Percentiles rank a stretch among this genome's conserved stretches.
Evolutionary conservation across 2,888 invertebrate species (phyloP).

Genomic region (Rhaphigaster nebulosa): DNA sequence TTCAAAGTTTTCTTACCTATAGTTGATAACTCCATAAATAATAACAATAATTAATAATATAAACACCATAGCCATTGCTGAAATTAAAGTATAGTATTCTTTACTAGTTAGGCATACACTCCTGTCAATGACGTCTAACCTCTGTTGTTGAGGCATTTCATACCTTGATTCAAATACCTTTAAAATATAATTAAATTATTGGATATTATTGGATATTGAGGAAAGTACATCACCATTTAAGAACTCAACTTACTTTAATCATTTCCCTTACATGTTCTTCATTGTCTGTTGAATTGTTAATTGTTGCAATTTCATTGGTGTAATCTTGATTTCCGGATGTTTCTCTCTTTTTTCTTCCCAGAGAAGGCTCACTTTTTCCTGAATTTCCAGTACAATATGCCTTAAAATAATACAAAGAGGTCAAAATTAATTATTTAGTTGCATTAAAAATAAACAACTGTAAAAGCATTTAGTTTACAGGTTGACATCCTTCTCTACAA

Average conservation of each 20-base stretch:
- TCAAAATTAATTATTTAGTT: too few species aligned
- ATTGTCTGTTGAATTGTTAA: slow-evolving; percentile 68
- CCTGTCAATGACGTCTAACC: slow-evolving; percentile 74
- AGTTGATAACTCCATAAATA: slow-evolving; percentile 81
- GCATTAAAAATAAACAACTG: background rate
- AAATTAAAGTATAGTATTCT: slow-evolving; percentile 88
- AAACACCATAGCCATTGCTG: slow-evolving; percentile 82
- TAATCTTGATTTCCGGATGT: slow-evolving; percentile 66
- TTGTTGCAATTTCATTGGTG: slow-evolving; percentile 66
- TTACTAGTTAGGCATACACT: slow-evolving; percentile 85
- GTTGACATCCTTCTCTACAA: slow-evolving; percentile 90
- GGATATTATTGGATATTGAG: background rate
- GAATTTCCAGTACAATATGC: slow-evolving; percentile 87
- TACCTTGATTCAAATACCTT: slow-evolving; percentile 84
- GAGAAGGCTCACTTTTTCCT: slow-evolving; percentile 86
- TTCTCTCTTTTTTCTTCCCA: slow-evolving; percentile 79
- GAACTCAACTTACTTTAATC: slow-evolving; percentile 79
- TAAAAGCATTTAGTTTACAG: slow-evolving; percentile 71
- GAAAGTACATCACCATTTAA: background rate
- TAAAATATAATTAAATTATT: slow-evolving; percentile 43
- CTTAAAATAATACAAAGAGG: slow-evolving; percentile 67
- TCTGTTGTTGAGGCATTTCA: slow-evolving; percentile 68
- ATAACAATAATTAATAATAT: slow-evolving; percentile 82
- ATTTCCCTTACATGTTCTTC: slow-evolving; percentile 88
- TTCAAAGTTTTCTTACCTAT: slow-evolving; percentile 73